A percentile compares a stretch with the other conserved stretches of the same genome.
Evolutionary conservation across 2,888 invertebrate genomes (phyloP).

Genomic region (Conistra vaccinii): DNA sequence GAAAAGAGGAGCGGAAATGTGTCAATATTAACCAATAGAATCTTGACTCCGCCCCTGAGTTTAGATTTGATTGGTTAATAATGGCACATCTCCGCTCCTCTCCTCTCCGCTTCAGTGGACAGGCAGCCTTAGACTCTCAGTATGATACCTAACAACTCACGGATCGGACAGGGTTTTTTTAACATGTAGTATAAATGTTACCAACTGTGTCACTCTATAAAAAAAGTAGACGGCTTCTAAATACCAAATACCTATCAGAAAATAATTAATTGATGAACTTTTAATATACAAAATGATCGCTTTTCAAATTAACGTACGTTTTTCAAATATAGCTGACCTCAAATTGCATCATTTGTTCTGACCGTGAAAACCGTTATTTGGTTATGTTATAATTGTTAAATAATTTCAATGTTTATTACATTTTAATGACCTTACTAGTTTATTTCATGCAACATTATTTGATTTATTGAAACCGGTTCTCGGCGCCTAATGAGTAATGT

Average conservation of each 20-base stretch:
- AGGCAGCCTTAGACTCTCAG: too few relatives aligned
- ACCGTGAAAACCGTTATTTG: conserved; percentile 45
- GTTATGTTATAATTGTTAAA: conserved; percentile 42
- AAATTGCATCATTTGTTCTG: conserved; percentile 39
- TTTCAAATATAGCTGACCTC: conserved; percentile 34
- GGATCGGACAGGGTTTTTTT: too few relatives aligned
- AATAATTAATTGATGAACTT: conserved; percentile 7
- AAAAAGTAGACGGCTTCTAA: not conserved
- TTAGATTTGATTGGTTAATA: too few relatives aligned
- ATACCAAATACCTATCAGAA: not conserved
- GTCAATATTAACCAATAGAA: too few relatives aligned
- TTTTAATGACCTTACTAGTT: conserved; percentile 38
- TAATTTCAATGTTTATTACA: conserved; percentile 39
- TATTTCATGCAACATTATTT: conserved; percentile 17
- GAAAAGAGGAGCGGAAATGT: too few relatives aligned
- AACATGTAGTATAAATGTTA: too few relatives aligned
- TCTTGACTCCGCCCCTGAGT: too few relatives aligned
- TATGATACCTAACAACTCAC: too few relatives aligned
- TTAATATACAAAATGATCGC: conserved; percentile 9
- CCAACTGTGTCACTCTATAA: not conserved
- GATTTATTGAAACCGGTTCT: conserved; percentile 25
- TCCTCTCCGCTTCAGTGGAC: too few relatives aligned
- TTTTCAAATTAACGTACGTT: conserved; percentile 14
- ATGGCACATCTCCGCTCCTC: too few relatives aligned
- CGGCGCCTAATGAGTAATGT: not conserved